phyloP scores from a whole-genome alignment of 2,113 vertebrate genomes.

The Pseudorhombus dupliciocellatus region DNA sequence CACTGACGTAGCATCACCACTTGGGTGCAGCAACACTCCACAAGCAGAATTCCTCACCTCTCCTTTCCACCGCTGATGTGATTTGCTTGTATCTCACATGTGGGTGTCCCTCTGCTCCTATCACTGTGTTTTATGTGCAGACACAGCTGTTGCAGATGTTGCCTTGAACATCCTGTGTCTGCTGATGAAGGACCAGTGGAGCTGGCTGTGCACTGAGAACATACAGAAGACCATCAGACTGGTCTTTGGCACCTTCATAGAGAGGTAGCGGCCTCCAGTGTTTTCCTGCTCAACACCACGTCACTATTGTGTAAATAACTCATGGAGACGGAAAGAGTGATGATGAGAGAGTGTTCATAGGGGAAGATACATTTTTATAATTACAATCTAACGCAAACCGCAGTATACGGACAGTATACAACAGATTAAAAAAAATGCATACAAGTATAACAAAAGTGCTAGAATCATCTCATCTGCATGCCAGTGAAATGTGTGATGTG shows the following conservation, averaged over 20 bases:
- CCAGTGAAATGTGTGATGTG: not conserved
- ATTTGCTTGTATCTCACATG: conserved; percentile 31
- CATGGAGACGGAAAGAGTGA: too few relatives aligned
- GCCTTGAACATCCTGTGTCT: conserved; percentile 88
- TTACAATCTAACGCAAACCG: not conserved
- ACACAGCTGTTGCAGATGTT: conserved; percentile 88
- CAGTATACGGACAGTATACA: too few relatives aligned
- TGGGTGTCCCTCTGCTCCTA: not conserved
- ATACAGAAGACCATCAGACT: conserved; percentile 87
- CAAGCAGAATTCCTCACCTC: not conserved
- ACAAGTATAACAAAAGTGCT: too few relatives aligned
- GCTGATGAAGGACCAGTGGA: conserved; percentile 91
- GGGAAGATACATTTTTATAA: too few relatives aligned
- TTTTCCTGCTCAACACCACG: too few relatives aligned
- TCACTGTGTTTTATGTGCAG: conserved; percentile 54
- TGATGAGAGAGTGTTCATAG: too few relatives aligned
- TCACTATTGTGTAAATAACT: too few relatives aligned
- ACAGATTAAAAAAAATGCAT: too few relatives aligned
- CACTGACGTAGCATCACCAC: conserved; percentile 30
- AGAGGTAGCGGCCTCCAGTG: conserved; percentile 79
- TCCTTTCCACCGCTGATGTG: not conserved
- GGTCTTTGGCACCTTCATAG: conserved; percentile 90
- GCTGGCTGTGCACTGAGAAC: conserved; percentile 91
- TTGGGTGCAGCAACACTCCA: conserved; percentile 41
- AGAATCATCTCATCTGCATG: not conserved